Percentiles rank a stretch among this genome's conserved stretches.
phyloP scores from a whole-genome alignment of 2,113 vertebrate genomes.

The Strix aluco region DNA sequence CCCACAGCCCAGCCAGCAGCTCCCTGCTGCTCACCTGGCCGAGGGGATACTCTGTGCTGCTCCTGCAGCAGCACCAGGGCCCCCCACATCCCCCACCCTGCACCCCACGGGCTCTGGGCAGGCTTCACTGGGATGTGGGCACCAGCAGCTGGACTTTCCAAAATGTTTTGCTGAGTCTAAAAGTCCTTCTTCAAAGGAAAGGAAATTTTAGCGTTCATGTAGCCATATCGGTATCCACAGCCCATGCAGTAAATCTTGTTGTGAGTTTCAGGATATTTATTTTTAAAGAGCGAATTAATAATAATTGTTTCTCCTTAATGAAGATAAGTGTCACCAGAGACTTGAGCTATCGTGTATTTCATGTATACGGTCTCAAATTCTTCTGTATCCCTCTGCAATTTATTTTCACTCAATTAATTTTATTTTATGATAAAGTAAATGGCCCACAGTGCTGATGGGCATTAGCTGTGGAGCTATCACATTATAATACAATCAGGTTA shows the following conservation, averaged over 20 bases:
- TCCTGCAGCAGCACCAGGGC: neutral
- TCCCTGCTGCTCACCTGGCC: neutral
- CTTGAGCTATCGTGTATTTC: neutral
- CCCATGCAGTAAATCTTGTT: neutral
- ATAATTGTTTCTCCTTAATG: conserved; percentile 66
- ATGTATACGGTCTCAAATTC: conserved; percentile 52
- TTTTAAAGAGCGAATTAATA: conserved; percentile 71
- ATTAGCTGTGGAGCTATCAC: conserved; percentile 37
- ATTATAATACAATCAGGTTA: conserved; percentile 60
- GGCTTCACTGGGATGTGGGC: neutral
- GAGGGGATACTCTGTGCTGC: rapidly evolving
- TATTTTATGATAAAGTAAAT: conserved; percentile 78
- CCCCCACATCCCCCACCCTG: too few species aligned
- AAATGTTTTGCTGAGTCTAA: neutral
- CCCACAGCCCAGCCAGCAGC: neutral
- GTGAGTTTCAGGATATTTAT: conserved; percentile 35
- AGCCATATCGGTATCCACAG: neutral
- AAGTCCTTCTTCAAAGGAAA: neutral
- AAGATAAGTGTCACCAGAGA: conserved; percentile 65
- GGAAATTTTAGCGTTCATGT: rapidly evolving
- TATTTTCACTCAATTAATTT: conserved; percentile 74
- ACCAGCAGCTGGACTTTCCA: neutral
- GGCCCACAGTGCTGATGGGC: conserved; percentile 64
- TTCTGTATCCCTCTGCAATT: conserved; percentile 54
- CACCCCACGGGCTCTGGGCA: rapidly evolving